These are phyloP conservation scores for Amorpha juglandis DNA, from an alignment of 2,888 invertebrate species.

Conservation along the genomic window DNA sequence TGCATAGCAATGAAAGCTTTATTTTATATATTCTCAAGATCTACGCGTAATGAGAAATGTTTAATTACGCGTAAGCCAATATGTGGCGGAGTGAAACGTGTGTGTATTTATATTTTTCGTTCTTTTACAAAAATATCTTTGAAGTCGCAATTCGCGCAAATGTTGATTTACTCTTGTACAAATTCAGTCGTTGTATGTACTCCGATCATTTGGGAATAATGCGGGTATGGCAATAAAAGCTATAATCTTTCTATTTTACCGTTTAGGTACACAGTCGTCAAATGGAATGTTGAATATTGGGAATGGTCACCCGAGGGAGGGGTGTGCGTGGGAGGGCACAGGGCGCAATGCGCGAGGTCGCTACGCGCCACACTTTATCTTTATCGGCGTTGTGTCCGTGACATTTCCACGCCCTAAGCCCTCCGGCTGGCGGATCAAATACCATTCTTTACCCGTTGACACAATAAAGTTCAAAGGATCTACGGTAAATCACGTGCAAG, in stretches of 20 bases:
- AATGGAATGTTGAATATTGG: conserved; percentile 31
- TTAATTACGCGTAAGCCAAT: not conserved
- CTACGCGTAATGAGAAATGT: not conserved
- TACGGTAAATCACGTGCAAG: conserved; percentile 30
- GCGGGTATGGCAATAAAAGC: not conserved
- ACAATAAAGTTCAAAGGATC: conserved; percentile 41
- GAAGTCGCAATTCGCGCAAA: too few relatives aligned
- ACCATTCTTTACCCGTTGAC: conserved; percentile 47
- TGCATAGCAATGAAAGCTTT: not conserved
- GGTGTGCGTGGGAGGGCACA: conserved; percentile 29
- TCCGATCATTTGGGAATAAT: not conserved
- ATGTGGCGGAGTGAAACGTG: too few relatives aligned
- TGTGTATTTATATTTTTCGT: too few relatives aligned
- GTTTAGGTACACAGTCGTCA: conserved; percentile 19
- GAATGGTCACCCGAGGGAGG: conserved; percentile 27
- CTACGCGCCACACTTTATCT: conserved; percentile 49
- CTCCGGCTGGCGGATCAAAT: conserved; percentile 45
- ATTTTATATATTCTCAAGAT: not conserved
- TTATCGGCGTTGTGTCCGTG: conserved; percentile 63
- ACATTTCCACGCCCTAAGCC: conserved; percentile 68
- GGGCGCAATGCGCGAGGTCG: conserved; percentile 28
- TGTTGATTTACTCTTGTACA: too few relatives aligned
- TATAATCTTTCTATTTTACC: not conserved
- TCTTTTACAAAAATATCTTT: too few relatives aligned
- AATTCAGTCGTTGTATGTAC: not conserved